Conservation (phyloP, 2,888 invertebrate species). For the Nomada ruficornis region DNA sequence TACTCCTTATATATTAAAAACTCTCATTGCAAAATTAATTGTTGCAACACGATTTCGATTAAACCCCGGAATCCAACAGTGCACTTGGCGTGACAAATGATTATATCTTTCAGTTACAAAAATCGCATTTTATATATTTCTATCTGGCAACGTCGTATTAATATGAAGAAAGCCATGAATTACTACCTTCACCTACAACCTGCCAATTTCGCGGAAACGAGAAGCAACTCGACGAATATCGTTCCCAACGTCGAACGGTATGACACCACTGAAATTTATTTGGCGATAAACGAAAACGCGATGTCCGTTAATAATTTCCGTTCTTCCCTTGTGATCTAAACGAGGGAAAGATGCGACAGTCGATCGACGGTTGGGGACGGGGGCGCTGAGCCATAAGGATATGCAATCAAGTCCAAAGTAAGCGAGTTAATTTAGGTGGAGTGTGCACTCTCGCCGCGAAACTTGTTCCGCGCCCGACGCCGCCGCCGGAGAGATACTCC, state of each 20-base stretch:
- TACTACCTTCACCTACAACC: too few species aligned
- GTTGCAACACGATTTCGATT: too few species aligned
- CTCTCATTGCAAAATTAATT: too few species aligned
- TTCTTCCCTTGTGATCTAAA: conserved; percentile 39
- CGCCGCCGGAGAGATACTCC: conserved; percentile 68
- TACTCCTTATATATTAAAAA: too few species aligned
- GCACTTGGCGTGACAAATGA: too few species aligned
- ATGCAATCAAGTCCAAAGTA: conserved; percentile 78
- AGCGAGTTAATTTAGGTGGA: conserved; percentile 79
- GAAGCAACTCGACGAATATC: neutral
- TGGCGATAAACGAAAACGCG: conserved; percentile 58
- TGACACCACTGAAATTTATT: conserved; percentile 8
- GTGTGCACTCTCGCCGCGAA: conserved; percentile 78
- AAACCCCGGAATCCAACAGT: too few species aligned
- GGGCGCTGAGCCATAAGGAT: conserved; percentile 72
- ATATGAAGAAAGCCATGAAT: neutral
- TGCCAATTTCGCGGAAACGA: neutral
- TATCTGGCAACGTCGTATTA: neutral
- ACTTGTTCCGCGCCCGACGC: conserved; percentile 72
- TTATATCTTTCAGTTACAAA: too few species aligned
- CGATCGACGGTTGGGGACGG: conserved; percentile 62
- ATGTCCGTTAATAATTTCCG: conserved; percentile 58
- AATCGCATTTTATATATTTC: too few species aligned
- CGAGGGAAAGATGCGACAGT: conserved; percentile 50
- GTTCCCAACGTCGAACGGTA: too few species aligned